Percentiles rank a stretch among this genome's conserved stretches.
phyloP scores from a whole-genome alignment of 2,888 invertebrate genomes.

The Creontiades dilutus region DNA sequence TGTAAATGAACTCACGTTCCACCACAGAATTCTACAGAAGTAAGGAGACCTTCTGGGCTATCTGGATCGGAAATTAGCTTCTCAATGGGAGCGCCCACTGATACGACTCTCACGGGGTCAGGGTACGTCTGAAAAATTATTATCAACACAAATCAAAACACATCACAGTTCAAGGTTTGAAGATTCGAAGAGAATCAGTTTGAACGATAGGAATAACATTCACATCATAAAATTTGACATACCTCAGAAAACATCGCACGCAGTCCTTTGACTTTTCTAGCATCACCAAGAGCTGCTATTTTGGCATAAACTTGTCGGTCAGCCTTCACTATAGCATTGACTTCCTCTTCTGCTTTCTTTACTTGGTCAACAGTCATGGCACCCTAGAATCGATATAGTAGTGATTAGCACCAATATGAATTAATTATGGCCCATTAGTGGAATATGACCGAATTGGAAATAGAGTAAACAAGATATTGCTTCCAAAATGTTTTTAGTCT shows the following conservation, averaged over 20 bases:
- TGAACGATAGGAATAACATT: no score
- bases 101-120: constrained; percentile 95
- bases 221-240: neutral
- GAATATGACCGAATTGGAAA: neutral
- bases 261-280: constrained; percentile 94
- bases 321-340: constrained; percentile 86
- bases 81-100: constrained; percentile 95
- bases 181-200: no score
- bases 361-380: constrained; percentile 94
- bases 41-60: constrained; percentile 87
- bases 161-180: no score
- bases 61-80: constrained; percentile 92
- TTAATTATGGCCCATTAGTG: neutral
- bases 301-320: constrained; percentile 93
- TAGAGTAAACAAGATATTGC: no score
- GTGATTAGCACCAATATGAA: neutral
- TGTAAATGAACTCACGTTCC: constrained; percentile 87
- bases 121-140: constrained; percentile 83
- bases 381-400: constrained; percentile 78
- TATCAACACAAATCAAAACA: no score
- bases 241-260: constrained; percentile 98
- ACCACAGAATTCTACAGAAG: constrained; percentile 99
- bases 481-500: no score
- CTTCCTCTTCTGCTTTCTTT: constrained; percentile 89
- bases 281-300: constrained; percentile 89